Conservation (phyloP, 2,113 vertebrate species). For the Callospermophilus lateralis region DNA sequence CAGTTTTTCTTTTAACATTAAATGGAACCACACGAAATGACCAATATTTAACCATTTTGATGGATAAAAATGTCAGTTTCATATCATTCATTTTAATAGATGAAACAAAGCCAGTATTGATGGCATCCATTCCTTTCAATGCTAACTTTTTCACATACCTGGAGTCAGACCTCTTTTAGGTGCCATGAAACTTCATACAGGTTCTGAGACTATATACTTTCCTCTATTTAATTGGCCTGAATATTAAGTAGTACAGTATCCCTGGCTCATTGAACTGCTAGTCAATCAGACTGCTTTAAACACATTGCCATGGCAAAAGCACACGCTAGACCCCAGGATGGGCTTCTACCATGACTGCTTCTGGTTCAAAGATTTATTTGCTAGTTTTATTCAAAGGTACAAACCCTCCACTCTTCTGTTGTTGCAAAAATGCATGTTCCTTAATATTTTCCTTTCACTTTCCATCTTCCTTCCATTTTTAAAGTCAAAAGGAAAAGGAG, state of each 20-base stretch:
- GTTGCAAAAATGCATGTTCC: not conserved
- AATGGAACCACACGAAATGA: not conserved
- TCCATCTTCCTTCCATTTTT: not conserved
- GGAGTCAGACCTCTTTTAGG: not conserved
- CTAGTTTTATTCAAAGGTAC: not conserved
- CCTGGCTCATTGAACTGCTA: not conserved
- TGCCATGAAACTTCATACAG: not conserved
- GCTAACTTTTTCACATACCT: not conserved
- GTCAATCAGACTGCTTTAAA: not conserved
- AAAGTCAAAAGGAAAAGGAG: not conserved
- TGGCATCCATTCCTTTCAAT: not conserved
- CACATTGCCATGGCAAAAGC: not conserved
- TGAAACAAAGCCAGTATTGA: not conserved
- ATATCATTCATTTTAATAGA: not conserved
- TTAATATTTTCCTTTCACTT: not conserved
- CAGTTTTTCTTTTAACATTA: not conserved
- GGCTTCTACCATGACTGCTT: not conserved
- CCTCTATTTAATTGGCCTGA: slow-evolving; percentile 5
- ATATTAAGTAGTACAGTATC: not conserved
- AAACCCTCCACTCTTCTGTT: not conserved
- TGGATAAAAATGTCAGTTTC: not conserved
- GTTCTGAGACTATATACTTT: not conserved
- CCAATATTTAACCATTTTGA: not conserved
- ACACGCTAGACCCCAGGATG: not conserved
- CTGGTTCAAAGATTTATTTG: not conserved